Base-by-base conservation (phyloP, 2,797 vertebrate genomes). In the Tapera naevia region DNA sequence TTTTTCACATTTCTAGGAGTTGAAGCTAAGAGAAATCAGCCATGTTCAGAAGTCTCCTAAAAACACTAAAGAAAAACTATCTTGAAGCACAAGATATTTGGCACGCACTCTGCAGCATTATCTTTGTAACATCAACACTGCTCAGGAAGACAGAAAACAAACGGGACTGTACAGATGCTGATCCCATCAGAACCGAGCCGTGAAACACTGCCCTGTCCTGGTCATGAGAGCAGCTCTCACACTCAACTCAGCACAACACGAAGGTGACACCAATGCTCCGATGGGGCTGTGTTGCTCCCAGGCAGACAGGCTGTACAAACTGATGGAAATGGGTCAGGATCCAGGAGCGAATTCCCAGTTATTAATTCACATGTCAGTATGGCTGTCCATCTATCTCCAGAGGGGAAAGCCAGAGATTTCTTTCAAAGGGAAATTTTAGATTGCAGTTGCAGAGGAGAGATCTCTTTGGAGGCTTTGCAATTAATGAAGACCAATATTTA, bases 141-240 rank as follows among this genome's bases (percentile, higher is more conserved):
- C 76, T 53, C 39, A 41, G 57, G 46, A 50, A 39, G 56, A 48
- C 0, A 5, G 57, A 56, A 66, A 48, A 60, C 57, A 56, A 32
- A 19, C 0, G 0, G 64, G 45, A 30, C 22, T 1, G 1, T 2
- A 5, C 8, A 56, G 67, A 32, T 10, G 24, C 73, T 1, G 1
- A 25, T 12, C 43, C 78, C 51, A 10, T 11, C 37, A 33, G 62
- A 43, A 56, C 21, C 0, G 1, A 30, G 46, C 54, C 25, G 45
- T 1, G 22, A 64, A 80, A 64, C 1, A 2, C n/a, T 10, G 65
- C 46, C 13, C 76, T 4, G 16, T 6, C 22, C 45, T 17, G 51
- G 6, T 58, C 56, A 32, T 10, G 5, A 12, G 39, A 79, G 73
- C 5, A 5, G 48, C 14, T 62, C 86, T 13, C 14, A 0, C 30